A percentile compares a stretch with the other conserved stretches of the same genome.
phyloP scores from a whole-genome alignment of 1,140 invertebrate species.

The Sitobion miscanthi region DNA sequence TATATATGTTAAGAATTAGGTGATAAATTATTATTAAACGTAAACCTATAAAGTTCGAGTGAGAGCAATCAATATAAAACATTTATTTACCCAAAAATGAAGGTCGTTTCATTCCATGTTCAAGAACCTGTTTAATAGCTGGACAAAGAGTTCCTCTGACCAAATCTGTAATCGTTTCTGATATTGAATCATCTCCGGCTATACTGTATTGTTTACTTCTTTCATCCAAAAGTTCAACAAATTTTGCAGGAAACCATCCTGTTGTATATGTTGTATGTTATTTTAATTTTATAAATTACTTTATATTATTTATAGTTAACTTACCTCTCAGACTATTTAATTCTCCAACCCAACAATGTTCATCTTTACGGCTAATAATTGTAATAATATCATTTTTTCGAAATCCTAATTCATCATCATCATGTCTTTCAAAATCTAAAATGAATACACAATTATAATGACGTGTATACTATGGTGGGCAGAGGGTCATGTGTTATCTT shows the following conservation, averaged over 20 bases:
- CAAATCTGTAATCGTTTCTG: slow-evolving; percentile 94
- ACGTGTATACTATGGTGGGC: neutral
- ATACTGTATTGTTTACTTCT: slow-evolving; percentile 94
- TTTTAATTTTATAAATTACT: neutral
- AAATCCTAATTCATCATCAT: slow-evolving; percentile 98
- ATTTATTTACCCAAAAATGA: slow-evolving; percentile 69
- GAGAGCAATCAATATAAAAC: neutral
- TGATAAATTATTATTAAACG: no score
- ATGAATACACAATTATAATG: neutral
- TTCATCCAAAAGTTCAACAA: slow-evolving; percentile 96
- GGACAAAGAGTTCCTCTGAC: slow-evolving; percentile 93
- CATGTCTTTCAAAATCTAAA: slow-evolving; percentile 94
- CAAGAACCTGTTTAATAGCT: slow-evolving; percentile 91
- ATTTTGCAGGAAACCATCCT: slow-evolving; percentile 99
- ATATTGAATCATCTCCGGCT: slow-evolving; percentile 96
- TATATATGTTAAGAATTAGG: no score
- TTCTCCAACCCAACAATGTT: slow-evolving; percentile 99
- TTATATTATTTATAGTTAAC: neutral
- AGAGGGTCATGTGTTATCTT: neutral
- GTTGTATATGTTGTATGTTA: slow-evolving; percentile 33
- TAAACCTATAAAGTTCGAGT: neutral
- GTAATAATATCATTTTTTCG: slow-evolving; percentile 98
- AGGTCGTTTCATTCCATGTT: slow-evolving; percentile 94
- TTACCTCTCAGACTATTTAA: slow-evolving; percentile 90
- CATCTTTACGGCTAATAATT: slow-evolving; percentile 96